A percentile compares a stretch with the other conserved stretches of the same genome.
Evolutionary conservation across 2,888 invertebrate species (phyloP).

Genomic region (Sesia apiformis): DNA sequence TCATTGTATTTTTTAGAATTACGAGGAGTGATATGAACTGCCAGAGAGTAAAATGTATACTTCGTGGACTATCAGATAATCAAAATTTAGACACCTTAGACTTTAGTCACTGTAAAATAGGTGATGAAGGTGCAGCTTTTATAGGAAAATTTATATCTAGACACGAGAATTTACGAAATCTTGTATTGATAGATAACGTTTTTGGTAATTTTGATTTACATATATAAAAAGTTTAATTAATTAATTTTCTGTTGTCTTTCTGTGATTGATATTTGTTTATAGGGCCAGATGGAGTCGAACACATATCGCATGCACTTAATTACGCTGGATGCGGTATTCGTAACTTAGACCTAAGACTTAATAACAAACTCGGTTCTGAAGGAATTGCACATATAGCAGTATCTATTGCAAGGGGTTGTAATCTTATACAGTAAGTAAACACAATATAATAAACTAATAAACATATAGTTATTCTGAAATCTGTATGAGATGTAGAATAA

Average conservation of each 20-base stretch:
- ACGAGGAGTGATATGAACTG: constrained; percentile 65
- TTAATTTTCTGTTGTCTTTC: too few relatives aligned
- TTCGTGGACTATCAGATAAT: constrained; percentile 52
- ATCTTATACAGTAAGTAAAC: constrained; percentile 46
- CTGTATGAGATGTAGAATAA: too few relatives aligned
- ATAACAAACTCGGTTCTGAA: constrained; percentile 56
- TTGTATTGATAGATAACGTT: constrained; percentile 69
- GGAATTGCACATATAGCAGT: constrained; percentile 62
- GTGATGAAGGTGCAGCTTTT: constrained; percentile 75
- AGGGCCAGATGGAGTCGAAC: constrained; percentile 58
- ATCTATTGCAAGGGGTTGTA: constrained; percentile 63
- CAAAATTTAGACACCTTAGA: constrained; percentile 71
- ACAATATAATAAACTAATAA: neutral
- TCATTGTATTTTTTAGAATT: constrained; percentile 30
- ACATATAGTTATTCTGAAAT: neutral
- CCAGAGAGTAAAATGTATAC: constrained; percentile 54
- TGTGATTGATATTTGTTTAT: constrained; percentile 5
- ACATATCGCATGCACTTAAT: constrained; percentile 52
- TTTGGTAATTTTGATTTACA: constrained; percentile 43
- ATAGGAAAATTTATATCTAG: constrained; percentile 72
- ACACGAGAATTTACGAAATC: constrained; percentile 54
- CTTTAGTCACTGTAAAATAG: constrained; percentile 78
- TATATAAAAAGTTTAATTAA: neutral
- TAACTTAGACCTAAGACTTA: constrained; percentile 53
- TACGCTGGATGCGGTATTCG: constrained; percentile 51